Percentiles rank a stretch among this genome's conserved stretches.
phyloP scores from a whole-genome alignment of 2,113 vertebrate genomes.

The Thamnaconus septentrionalis region DNA sequence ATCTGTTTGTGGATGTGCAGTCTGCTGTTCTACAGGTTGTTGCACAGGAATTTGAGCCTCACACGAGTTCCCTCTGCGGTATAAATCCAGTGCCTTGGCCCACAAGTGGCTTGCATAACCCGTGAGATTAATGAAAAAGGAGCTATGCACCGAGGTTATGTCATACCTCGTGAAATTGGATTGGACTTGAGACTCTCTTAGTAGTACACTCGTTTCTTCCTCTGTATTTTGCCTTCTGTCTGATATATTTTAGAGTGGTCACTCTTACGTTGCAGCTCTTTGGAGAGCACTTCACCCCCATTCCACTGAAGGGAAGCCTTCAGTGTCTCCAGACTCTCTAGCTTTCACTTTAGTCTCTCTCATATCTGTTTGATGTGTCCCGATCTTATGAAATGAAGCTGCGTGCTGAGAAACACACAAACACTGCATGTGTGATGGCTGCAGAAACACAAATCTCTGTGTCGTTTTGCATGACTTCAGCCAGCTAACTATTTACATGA shows the following conservation, averaged over 20 bases:
- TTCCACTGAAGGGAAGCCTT: too few relatives aligned
- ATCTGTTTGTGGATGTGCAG: not conserved
- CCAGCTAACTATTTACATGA: too few relatives aligned
- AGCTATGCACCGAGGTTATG: slow-evolving; percentile 29
- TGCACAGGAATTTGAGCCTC: slow-evolving; percentile 35
- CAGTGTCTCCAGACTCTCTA: too few relatives aligned
- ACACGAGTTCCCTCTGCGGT: slow-evolving; percentile 38
- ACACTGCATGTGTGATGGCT: not conserved
- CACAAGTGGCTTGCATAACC: slow-evolving; percentile 48
- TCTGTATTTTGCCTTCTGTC: slow-evolving; percentile 3
- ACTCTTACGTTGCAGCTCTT: too few relatives aligned
- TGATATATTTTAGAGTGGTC: not conserved
- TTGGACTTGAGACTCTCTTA: slow-evolving; percentile 31
- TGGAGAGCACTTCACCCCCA: too few relatives aligned
- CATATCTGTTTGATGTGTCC: not conserved
- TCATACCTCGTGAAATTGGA: slow-evolving; percentile 33
- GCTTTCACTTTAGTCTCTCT: not conserved
- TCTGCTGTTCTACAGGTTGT: not conserved
- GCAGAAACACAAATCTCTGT: too few relatives aligned
- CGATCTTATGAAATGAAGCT: slow-evolving; percentile 9
- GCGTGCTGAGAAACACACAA: not conserved
- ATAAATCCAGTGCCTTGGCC: slow-evolving; percentile 33
- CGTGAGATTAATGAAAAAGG: slow-evolving; percentile 52
- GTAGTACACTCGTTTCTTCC: slow-evolving; percentile 22
- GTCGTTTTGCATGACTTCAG: too few relatives aligned